Evolutionary conservation across 53 echinoderm and acorn worm genomes (phyloP), one percentile per base, ranked within the genome.

Genomic region (Mesocentrotus franciscanus): DNA sequence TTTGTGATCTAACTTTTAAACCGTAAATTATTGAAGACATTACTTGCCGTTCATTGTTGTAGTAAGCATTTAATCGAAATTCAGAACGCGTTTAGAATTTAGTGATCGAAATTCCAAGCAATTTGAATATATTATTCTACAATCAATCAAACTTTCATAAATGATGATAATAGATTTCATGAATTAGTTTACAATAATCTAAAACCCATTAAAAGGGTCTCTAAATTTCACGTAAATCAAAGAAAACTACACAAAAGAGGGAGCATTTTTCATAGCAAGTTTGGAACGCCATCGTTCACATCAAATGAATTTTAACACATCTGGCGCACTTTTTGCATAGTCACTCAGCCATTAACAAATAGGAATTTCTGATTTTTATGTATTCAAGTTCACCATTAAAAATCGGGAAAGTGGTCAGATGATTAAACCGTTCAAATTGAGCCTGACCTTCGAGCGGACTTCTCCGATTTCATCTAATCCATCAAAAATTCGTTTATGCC

Each of bases 401-500:
- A 87, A 87, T 58, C 8, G 14, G 56, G 87, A 91, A 91, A 91
- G 91, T 91, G 62, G 91, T 91, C 91, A 91, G 87, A 91, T 91
- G 91, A 91, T 64, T 91, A 64, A 91, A 91, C 91, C 91, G 91
- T 91, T 56, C 74, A 74, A 92, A 92, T 92, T 71, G 68, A 92
- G 66, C 49, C 74, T 92, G 92, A 92, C 92, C 92, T 92, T 75
- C 92, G 55, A 92, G 92, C 92, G 76, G 72, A 35, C 56, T 56
- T 72, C 92, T 92, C 74, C 20, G 68, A 92, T 92, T 92, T 92
- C 92, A 74, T 68, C 56, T 56, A 92, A 92, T 92, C 92, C 92
- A 92, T 92, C 92, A 92, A 92, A 92, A 56, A 92, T 92, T 71
- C 74, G 74, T 92, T 92, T 92, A 74, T 92, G 92, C 92, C 49